Evolutionary conservation across 2,888 invertebrate species (phyloP), one percentile per base, ranked within the genome.

Genomic region (Eristalis tenax): DNA sequence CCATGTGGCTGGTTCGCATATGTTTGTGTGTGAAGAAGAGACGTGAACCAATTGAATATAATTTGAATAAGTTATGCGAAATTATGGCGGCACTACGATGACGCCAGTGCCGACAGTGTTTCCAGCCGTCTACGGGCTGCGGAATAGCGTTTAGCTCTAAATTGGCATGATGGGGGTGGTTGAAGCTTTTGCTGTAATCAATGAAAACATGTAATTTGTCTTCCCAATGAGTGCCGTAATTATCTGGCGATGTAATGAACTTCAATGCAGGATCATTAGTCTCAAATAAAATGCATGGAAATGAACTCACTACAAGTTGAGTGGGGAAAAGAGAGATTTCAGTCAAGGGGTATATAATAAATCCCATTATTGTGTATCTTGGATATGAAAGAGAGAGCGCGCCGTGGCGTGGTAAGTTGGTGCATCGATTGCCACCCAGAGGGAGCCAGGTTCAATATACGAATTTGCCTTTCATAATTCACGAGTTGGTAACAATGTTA

Each of bases 11-110:
- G 13, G 22, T 8, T 18, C 38, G 50, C 56, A 61, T 50, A 69
- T 23, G 35, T 64, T 6, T 64, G 28, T 43, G 38, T 66, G 56
- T 71, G 35, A 18, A 28, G 35, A 18, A 28, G 32, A 11, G 28
- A 68, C 61, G 11, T 50, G 83, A 86, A 83, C 83, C 83, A 87
- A 87, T 87, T 87, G 83, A 87, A 83, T 83, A 79, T 74, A 87
- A 87, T 87, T 83, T 83, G 69, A 83, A 87, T 87, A 83, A 87
- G 80, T 87, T 87, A 79, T 71, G 68, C 73, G 57, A 79, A 86
- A 78, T 83, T 86, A 66, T 78, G 78, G 83, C 74, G 82, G 77
- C 70, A 57, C 32, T 71, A 63, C 15, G 28, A n/a, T 73, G 83
- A 71, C 78, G 82, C 69, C 40, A 68, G 8, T 74, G 73, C 40